phyloP scores from a whole-genome alignment of 2,113 vertebrate genomes.

The Muntiacus muntjak region DNA sequence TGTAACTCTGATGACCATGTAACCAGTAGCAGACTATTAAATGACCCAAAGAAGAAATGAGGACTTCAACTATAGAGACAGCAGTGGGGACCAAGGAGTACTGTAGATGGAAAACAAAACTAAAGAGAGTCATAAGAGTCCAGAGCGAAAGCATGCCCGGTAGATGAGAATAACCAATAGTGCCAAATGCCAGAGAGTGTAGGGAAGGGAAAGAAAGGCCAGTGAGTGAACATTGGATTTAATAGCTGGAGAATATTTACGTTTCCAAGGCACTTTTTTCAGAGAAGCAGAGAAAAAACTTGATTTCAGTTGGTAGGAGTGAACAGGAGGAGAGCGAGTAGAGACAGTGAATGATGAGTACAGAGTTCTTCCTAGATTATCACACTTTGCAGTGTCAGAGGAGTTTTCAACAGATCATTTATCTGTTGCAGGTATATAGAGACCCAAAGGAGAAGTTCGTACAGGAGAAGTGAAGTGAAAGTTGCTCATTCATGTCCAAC shows the following conservation, averaged over 20 bases:
- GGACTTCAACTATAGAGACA: not conserved
- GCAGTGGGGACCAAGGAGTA: not conserved
- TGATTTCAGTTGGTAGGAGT: not conserved
- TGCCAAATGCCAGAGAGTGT: not conserved
- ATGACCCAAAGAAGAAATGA: not conserved
- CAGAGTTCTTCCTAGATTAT: not conserved
- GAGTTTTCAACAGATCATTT: not conserved
- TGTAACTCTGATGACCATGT: not conserved
- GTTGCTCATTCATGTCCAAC: rapidly evolving
- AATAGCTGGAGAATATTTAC: not conserved
- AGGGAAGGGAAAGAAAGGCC: not conserved
- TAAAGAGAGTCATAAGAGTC: not conserved
- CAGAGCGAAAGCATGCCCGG: not conserved
- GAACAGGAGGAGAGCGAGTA: not conserved
- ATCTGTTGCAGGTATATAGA: not conserved
- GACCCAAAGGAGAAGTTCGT: not conserved
- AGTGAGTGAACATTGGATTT: not conserved
- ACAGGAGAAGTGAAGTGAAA: not conserved
- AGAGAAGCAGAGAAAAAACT: not conserved
- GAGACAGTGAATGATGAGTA: not conserved
- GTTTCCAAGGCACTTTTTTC: not conserved
- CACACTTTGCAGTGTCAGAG: not conserved
- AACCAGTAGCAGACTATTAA: not conserved
- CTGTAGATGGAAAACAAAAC: not conserved
- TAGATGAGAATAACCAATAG: not conserved